phyloP scores from a whole-genome alignment of 2,888 invertebrate species.

The Sminthurinus aureus region DNA sequence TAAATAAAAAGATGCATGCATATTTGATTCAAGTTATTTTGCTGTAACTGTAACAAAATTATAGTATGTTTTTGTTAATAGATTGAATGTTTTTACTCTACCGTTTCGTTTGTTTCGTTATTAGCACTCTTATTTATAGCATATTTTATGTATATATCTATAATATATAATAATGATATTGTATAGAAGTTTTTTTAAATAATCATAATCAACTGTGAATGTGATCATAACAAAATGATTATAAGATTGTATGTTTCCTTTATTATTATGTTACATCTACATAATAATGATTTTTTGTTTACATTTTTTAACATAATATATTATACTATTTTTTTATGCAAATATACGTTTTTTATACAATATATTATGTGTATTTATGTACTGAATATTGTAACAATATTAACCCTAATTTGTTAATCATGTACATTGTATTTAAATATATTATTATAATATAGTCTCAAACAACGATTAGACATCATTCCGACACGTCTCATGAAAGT shows the following conservation, averaged over 20 bases:
- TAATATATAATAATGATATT: background rate
- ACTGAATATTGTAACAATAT: background rate
- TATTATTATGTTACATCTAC: background rate
- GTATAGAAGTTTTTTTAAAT: background rate
- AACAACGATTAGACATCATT: background rate
- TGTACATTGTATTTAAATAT: background rate
- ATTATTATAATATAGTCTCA: conserved; percentile 2
- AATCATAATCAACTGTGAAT: background rate
- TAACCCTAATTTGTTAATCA: background rate
- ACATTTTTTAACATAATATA: background rate
- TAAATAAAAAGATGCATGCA: too few relatives aligned
- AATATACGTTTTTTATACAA: background rate
- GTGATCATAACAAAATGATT: background rate
- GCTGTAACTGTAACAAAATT: background rate
- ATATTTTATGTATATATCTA: too few relatives aligned
- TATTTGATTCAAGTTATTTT: background rate
- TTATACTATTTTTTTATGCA: background rate
- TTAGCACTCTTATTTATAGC: background rate
- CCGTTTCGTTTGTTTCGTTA: background rate
- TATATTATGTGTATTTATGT: background rate
- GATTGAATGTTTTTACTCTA: background rate
- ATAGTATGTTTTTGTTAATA: background rate
- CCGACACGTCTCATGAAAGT: background rate
- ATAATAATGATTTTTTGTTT: background rate
- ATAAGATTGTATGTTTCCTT: background rate